Conservation (phyloP, 2,113 vertebrate genomes). For the Stigmatopora argus region DNA sequence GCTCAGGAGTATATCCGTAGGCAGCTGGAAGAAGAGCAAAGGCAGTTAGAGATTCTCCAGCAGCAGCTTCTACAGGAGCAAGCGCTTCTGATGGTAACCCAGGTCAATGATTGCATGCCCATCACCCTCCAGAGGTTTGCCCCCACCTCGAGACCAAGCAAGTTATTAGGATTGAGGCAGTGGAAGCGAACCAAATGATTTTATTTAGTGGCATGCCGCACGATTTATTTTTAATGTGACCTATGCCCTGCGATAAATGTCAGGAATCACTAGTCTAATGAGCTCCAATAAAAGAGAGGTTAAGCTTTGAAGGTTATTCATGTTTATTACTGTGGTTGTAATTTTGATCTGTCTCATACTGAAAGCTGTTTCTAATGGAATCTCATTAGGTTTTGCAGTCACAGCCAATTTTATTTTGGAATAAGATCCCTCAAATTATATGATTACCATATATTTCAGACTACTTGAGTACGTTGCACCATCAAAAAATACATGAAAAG, state of each 20-base stretch:
- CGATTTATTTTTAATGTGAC: too few relatives aligned
- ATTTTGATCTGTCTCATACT: too few relatives aligned
- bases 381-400: not conserved
- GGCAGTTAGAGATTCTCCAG: slow-evolving; percentile 98
- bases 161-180: not conserved
- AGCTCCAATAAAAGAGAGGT: too few relatives aligned
- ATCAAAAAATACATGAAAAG: too few relatives aligned
- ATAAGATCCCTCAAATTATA: not conserved
- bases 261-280: too few relatives aligned
- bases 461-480: too few relatives aligned
- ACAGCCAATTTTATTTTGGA: not conserved
- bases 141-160: not conserved
- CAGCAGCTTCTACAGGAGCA: slow-evolving; percentile 98
- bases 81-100: slow-evolving; percentile 96
- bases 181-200: too few relatives aligned
- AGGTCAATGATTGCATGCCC: not conserved
- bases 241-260: too few relatives aligned
- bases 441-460: not conserved
- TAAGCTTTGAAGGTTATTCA: too few relatives aligned
- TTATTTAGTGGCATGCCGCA: too few relatives aligned
- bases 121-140: not conserved
- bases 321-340: not conserved
- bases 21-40: slow-evolving; percentile 98
- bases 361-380: not conserved
- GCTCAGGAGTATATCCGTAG: slow-evolving; percentile 98